A percentile compares a stretch with the other conserved stretches of the same genome.
phyloP scores from a whole-genome alignment of 2,888 invertebrate genomes.

The Lycaena phlaeas region DNA sequence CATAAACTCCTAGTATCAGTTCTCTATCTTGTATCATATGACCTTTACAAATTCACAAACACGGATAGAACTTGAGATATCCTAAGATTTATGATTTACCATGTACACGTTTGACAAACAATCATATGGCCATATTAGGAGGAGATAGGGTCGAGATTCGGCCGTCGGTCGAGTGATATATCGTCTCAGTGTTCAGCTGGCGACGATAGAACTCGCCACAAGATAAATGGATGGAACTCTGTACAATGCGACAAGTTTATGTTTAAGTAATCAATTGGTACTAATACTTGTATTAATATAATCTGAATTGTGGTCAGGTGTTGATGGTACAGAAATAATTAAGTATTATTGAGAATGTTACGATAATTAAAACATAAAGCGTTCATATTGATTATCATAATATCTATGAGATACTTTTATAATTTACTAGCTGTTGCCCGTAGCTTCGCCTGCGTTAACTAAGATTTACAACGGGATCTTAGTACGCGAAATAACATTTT shows the following conservation, averaged over 20 bases:
- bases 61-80: conserved; percentile 25
- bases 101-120: conserved; percentile 1
- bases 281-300: too few species aligned
- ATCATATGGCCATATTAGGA: conserved; percentile 11
- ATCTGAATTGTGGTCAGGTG: too few species aligned
- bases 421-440: too few species aligned
- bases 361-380: too few species aligned
- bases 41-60: conserved; percentile 22
- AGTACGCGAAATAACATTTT: too few species aligned
- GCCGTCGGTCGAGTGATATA: conserved; percentile 14
- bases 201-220: conserved; percentile 51
- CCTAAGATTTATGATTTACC: conserved; percentile 21
- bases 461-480: too few species aligned
- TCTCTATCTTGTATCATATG: conserved; percentile 18
- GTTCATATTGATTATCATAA: too few species aligned
- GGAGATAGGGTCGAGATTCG: conserved; percentile 15
- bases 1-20: not conserved
- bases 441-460: too few species aligned
- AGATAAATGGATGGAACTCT: conserved; percentile 49
- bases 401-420: too few species aligned
- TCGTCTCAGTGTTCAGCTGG: conserved; percentile 36
- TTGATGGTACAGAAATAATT: too few species aligned
- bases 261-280: conserved; percentile 21
- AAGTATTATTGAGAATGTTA: too few species aligned
- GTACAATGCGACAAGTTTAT: conserved; percentile 49